Base-by-base conservation (phyloP, 2,113 vertebrate genomes). In the Oceanites oceanicus region DNA sequence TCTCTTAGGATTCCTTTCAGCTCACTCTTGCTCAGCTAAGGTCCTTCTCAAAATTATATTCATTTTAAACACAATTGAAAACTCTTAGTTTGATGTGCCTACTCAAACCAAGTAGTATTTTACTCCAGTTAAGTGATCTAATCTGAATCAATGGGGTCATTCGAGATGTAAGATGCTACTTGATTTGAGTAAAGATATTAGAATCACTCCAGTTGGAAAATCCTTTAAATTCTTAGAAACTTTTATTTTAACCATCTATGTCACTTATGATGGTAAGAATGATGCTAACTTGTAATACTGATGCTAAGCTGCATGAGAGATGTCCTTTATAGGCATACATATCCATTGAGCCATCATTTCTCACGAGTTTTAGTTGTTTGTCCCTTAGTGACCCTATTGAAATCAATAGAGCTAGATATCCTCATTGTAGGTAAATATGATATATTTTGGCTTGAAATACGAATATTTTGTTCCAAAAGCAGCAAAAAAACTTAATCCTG, bases 11-110 rank as follows among this genome's bases (percentile, higher is more conserved):
- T 22, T 82, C 50, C 45, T 72, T 96, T 78, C 38, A 91, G 52
- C 42, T 84, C 70, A 10, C 22, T 88, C 53, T 93, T 66, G 42
- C 59, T 81, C 85, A 68, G 55, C 52, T 67, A 44, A 78, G 52
- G 49, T 72, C 52, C 77, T 96, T 92, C 82, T 90, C 77, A 89
- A 92, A 94, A 94, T 96, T 71, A 75, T 59, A 63, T 79, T 75
- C 0, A 44, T 82, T 90, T 96, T 86, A 68, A 68, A 56, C 15
- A 56, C 56, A 84, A 65, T 62, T 95, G 87, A 77, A 94, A 44
- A 56, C 66, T 76, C 82, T 85, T 82, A 68, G 53, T 87, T 91
- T 70, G 49, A 88, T 96, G 55, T 88, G 30, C 40, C 70, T 76
- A 29, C 59, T 96, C 72, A 74, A 79, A 66, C 55, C 17, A 38